Base-by-base conservation (phyloP, 2,113 vertebrate genomes). In the Tenrec ecaudatus region DNA sequence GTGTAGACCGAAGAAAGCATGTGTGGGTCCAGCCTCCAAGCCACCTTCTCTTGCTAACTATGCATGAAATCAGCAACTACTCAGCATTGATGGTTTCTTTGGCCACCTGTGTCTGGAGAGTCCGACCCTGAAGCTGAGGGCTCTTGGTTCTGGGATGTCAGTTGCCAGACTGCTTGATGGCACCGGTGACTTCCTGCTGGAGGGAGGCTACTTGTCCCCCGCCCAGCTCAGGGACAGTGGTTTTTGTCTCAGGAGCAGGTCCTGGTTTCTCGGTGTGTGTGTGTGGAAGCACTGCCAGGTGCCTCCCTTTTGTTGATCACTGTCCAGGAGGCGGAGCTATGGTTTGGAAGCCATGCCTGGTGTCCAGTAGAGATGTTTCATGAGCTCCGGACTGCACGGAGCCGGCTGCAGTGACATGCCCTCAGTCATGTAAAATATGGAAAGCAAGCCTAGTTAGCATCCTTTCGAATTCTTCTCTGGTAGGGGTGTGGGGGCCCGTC, bases 1-100 rank as follows among this genome's bases (percentile, higher is more conserved):
- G 31, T 79, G 57, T 20, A 69, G 71, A 90, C 90, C 95, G 95
- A 96, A 93, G 90, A 85, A 95, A 95, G 88, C 58, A 88, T 31
- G 22, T 78, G 38, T 77, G 57, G 75, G 82, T 83, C 19, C 10
- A 22, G 60, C 68, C 27, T 43, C 38, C 17, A 68, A 92, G 87
- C 89, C 78, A 58, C 95, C 0, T 25, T 58, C 47, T 91, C n/a
- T 8, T 43, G 78, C 88, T 93, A 75, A 91, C 82, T 0, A 25
- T 82, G 82, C 38, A 36, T 80, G 76, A 82, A 64, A 47, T 76
- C 43, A 86, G 76, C 25, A 29, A 62, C 77, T 6, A 14, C 27
- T 27, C 9, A 40, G 33, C 58, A 47, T 36, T 47, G 11, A 16
- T 25, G 81, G 38, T 73, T 95, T 62, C 40, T 86, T 76, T 62